Base-by-base conservation (phyloP, 2,888 invertebrate genomes). In the Agonopterix alstromeriana region DNA sequence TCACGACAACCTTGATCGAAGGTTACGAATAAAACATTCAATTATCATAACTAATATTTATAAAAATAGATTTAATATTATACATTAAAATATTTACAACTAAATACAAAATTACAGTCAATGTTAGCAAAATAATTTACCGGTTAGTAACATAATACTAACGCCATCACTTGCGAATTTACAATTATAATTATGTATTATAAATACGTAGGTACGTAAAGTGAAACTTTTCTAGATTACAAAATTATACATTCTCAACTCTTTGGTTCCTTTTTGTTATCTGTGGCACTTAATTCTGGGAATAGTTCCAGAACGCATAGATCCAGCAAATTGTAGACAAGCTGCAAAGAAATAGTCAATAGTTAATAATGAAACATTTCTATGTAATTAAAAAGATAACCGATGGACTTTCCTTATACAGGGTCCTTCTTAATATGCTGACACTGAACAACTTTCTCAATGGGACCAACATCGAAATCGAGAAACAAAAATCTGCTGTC, bases 281-380 rank as follows among this genome's bases (percentile, higher is more conserved):
- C 40, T 43, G 49, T 54, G 48, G 50, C 59, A 48, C 48, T 54
- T 48, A 92, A 61, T 74, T 95, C 95, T 0, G 96, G 95, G 81
- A 95, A 96, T 53, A 96, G 79, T 79, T 95, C 95, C 46, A 90
- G 79, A 35, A 95, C 66, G 48, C 95, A 86, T 48, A 94, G 89
- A 74, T 97, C 97, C 58, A 97, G 76, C 47, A 97, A 82, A 60
- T 93, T 92, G 78, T 97, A 96, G 53, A 93, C 92, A 58, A 97
- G 80, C 92, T 92, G 91, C 9, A 79, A 47, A 43, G 35, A 56
- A n/a, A 38, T 3, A 47, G 10, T 42, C 7, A 1, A n/a, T 8
- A 42, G 42, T 12, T 10, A 42, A 11, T 42, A 42, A 42, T 9
- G 10, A 5, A 1, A 27, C 27, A 5, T 7, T 27, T 27, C 5